Base-by-base conservation (phyloP, 2,888 invertebrate genomes). In the Hydroisotoma schaefferi region DNA sequence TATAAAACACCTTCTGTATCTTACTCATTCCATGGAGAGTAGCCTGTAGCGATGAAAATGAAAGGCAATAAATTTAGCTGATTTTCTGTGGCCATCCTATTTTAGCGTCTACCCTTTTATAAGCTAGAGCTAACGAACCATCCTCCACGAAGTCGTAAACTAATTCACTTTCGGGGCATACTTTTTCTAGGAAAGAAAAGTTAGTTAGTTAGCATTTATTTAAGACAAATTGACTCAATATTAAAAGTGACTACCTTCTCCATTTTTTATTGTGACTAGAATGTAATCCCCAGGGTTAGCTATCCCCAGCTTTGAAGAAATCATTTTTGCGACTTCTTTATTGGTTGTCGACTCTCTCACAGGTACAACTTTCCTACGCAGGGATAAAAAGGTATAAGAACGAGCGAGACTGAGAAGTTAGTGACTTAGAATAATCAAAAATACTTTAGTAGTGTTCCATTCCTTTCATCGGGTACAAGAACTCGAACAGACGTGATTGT, bases 261-360 rank as follows among this genome's bases (percentile, higher is more conserved):
- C 93, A 75, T 92, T 89, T 58, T 90, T 87, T 62, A 94, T 80
- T 68, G 91, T 87, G 76, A 90, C 95, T 57, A 97, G 83, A 57
- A 91, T 93, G 76, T 94, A 95, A 78, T 97, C 95, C 78, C 94
- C 94, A 20, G 95, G 93, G 79, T 95, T 97, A 59, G 94, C 94
- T 72, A 97, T 92, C 75, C 90, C 86, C 59, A 94, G 90, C 75
- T 94, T 94, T 76, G 94, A 94, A 18, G 95, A 95, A 58, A 97
- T 88, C 75, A 94, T 91, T 54, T 93, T 87, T 80, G 94, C 93
- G 56, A 97, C 87, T 78, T 95, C 94, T 54, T 88, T 84, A 0
- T 93, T 92, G 26, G 92, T 90, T 80, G 94, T 94, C 73, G 92
- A 91, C 0, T 94, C 94, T 73, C 94, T 83, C 69, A 94, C 90